These are phyloP conservation scores for Drosophila atripex DNA, from an alignment of 2,888 invertebrate genomes.

Conservation along the genomic window DNA sequence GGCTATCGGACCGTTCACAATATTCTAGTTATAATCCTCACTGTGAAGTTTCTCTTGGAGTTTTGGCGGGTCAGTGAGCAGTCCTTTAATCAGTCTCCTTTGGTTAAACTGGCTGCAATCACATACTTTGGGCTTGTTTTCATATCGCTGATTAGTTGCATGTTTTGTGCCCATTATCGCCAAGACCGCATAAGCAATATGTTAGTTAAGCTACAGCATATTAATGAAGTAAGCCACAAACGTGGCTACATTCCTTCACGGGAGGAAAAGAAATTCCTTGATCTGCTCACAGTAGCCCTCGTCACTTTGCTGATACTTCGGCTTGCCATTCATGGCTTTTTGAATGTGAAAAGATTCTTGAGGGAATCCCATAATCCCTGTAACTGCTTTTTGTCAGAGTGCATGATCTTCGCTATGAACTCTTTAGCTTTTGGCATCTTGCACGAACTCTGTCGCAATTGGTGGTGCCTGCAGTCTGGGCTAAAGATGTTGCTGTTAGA, in stretches of 20 bases:
- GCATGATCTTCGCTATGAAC: constrained; percentile 19
- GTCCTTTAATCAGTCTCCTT: constrained; percentile 3
- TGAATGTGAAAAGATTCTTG: constrained; percentile 12
- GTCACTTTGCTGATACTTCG: constrained; percentile 17
- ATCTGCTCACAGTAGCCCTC: neutral
- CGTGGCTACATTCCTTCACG: neutral
- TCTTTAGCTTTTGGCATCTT: constrained; percentile 21
- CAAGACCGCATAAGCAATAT: constrained; percentile 27
- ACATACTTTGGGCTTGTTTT: neutral
- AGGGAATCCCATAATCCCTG: constrained; percentile 20
- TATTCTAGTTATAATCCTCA: constrained; percentile 1
- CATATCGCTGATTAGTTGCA: neutral
- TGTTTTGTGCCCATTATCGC: constrained; percentile 14
- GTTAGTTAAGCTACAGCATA: neutral
- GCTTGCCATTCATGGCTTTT: constrained; percentile 9
- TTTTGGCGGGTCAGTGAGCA: constrained; percentile 19
- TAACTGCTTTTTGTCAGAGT: constrained; percentile 32
- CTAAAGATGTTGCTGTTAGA: neutral
- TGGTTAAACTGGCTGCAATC: neutral
- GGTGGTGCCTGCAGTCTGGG: constrained; percentile 21
- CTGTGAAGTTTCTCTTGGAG: constrained; percentile 11
- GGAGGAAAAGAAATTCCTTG: neutral
- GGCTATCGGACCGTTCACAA: constrained; percentile 17
- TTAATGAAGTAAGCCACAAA: neutral
- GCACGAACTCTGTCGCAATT: constrained; percentile 14